phyloP scores from a whole-genome alignment of 2,113 vertebrate species.

The Cyprichromis sp. region DNA sequence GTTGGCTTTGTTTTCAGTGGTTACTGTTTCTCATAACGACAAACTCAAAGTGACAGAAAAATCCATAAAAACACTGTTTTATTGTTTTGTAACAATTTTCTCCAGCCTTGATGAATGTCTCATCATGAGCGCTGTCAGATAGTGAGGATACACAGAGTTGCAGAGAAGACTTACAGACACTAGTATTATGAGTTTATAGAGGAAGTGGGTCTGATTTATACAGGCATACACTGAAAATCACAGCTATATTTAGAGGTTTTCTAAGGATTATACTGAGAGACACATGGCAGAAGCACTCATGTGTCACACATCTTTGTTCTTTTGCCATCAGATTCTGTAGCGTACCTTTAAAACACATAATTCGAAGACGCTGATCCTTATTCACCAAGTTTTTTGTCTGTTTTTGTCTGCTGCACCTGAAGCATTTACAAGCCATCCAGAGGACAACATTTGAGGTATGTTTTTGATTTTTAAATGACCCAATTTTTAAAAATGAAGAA shows the following conservation, averaged over 20 bases:
- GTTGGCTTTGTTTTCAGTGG: not conserved
- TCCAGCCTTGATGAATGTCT: not conserved
- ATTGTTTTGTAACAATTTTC: slow-evolving; percentile 31
- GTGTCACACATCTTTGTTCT: not conserved
- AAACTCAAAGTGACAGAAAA: slow-evolving; percentile 16
- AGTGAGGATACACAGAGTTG: not conserved
- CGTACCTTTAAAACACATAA: not conserved
- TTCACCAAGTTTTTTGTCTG: not conserved
- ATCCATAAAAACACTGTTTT: slow-evolving; percentile 43
- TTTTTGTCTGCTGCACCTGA: not conserved
- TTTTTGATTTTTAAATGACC: not conserved
- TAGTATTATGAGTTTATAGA: not conserved
- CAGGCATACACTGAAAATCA: not conserved
- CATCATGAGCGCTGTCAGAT: not conserved
- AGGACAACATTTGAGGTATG: not conserved
- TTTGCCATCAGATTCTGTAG: not conserved
- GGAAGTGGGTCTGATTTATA: not conserved
- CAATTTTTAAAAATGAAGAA: not conserved
- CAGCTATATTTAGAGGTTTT: not conserved
- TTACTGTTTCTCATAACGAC: slow-evolving; percentile 17
- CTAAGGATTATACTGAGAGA: not conserved
- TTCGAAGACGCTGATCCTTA: not conserved
- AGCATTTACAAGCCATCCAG: accelerated
- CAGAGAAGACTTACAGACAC: not conserved
- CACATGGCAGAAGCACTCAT: not conserved